These are phyloP conservation scores for Phaetusa simplex DNA, from an alignment of 2,113 vertebrate species.

Conservation along the genomic window DNA sequence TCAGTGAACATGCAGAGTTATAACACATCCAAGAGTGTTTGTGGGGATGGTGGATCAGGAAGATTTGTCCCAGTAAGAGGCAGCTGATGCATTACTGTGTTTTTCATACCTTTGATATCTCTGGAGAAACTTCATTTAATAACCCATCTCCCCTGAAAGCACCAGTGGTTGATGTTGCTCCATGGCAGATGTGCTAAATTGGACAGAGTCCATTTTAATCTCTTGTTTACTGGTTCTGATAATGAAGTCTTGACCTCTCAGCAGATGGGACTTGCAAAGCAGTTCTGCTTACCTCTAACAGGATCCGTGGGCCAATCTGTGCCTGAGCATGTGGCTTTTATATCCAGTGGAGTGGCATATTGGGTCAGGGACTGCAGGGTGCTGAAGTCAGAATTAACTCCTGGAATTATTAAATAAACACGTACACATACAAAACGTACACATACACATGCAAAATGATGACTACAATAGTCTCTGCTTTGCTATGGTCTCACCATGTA, in stretches of 20 bases:
- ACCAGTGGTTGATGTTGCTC: not conserved
- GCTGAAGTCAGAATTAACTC: not conserved
- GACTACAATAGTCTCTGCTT: not conserved
- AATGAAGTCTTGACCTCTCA: conserved; percentile 33
- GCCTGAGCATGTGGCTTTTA: not conserved
- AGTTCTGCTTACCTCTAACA: not conserved
- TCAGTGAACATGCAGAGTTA: fast-evolving
- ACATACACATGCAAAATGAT: not conserved
- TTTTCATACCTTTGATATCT: not conserved
- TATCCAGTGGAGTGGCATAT: not conserved
- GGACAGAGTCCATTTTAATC: conserved; percentile 50
- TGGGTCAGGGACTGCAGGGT: not conserved
- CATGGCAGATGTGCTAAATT: conserved; percentile 25
- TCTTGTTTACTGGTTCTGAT: not conserved
- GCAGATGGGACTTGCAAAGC: conserved; percentile 16
- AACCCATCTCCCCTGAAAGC: not conserved
- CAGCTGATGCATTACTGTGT: not conserved
- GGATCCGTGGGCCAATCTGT: not conserved
- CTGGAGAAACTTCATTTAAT: conserved; percentile 1
- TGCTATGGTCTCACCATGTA: not conserved
- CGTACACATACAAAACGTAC: no score
- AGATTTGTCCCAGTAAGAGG: not conserved
- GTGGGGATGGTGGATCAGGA: not conserved
- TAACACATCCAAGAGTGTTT: not conserved
- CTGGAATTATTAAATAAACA: not conserved